These are phyloP conservation scores for Colostygia pectinataria DNA, from an alignment of 2,888 invertebrate species.

Conservation along the genomic window DNA sequence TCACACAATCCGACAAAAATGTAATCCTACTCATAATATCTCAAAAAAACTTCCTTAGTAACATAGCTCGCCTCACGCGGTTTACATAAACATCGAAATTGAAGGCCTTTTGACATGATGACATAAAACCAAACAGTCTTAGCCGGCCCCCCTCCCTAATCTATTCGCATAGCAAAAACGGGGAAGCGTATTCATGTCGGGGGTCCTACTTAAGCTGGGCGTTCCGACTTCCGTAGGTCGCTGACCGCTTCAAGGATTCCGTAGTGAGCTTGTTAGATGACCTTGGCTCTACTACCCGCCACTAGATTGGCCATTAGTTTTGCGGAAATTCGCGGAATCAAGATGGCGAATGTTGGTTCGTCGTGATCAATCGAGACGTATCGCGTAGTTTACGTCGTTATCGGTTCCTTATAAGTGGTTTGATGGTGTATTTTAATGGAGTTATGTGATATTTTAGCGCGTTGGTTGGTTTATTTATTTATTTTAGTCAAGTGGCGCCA, in stretches of 20 bases:
- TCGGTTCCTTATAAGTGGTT: too few relatives aligned
- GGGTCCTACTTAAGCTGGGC: slow-evolving; percentile 54
- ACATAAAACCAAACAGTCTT: slow-evolving; percentile 62
- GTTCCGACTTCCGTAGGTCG: slow-evolving; percentile 71
- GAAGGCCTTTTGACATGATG: slow-evolving; percentile 67
- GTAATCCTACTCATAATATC: too few relatives aligned
- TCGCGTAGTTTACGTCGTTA: slow-evolving; percentile 8
- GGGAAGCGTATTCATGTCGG: slow-evolving; percentile 53
- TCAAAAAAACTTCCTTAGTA: slow-evolving; percentile 40
- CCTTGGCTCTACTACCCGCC: slow-evolving; percentile 72
- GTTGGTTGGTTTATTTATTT: background rate
- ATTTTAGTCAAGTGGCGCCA: slow-evolving; percentile 5
- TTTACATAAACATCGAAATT: slow-evolving; percentile 64
- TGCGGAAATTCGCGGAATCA: slow-evolving; percentile 31
- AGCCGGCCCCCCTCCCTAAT: slow-evolving; percentile 38
- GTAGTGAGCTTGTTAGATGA: slow-evolving; percentile 60
- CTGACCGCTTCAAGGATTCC: slow-evolving; percentile 73
- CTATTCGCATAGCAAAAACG: slow-evolving; percentile 32
- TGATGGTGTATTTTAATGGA: background rate
- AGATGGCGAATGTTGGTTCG: slow-evolving; percentile 28
- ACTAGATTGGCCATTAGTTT: slow-evolving; percentile 38
- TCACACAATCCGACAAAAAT: too few relatives aligned
- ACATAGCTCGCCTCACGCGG: slow-evolving; percentile 56
- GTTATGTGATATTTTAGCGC: background rate
- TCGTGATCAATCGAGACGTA: slow-evolving; percentile 4